These are phyloP conservation scores for Antedon bifida DNA, from an alignment of 35 echinoderm and acorn worm species.

Conservation along the genomic window DNA sequence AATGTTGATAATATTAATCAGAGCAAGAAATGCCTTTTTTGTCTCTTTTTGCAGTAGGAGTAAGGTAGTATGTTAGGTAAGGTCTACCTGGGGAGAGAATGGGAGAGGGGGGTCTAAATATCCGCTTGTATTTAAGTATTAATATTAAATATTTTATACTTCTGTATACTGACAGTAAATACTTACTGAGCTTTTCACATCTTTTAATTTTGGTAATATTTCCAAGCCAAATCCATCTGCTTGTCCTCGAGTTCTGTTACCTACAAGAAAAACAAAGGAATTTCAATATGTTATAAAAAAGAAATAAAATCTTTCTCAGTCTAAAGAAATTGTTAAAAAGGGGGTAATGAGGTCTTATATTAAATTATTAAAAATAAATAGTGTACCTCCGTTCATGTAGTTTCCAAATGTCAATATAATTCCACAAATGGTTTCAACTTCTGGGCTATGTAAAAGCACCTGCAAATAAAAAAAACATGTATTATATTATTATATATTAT, in stretches of 20 bases:
- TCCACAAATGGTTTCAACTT: conserved; percentile 54
- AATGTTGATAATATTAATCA: too few species aligned
- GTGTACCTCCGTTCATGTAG: conserved; percentile 91
- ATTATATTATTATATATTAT: neutral
- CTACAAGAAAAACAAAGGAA: conserved; percentile 9
- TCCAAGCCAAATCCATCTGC: conserved; percentile 97
- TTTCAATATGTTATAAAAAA: neutral
- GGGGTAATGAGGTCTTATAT: neutral
- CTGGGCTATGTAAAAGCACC: conserved; percentile 38
- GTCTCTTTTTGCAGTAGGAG: too few species aligned
- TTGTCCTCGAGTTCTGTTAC: conserved; percentile 93
- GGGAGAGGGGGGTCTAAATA: too few species aligned
- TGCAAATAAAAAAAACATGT: conserved; percentile 15
- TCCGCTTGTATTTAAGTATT: too few species aligned
- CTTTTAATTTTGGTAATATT: conserved; percentile 90
- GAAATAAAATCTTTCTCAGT: neutral
- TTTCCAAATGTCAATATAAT: conserved; percentile 75
- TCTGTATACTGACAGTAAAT: too few species aligned
- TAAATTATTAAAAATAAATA: too few species aligned
- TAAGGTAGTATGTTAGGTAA: too few species aligned
- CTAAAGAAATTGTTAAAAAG: neutral
- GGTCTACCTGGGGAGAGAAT: too few species aligned
- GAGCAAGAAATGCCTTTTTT: too few species aligned
- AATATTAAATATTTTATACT: too few species aligned
- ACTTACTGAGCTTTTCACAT: conserved; percentile 92